Evolutionary conservation across 2,888 invertebrate species (phyloP).

Genomic region (Dasysyrphus albostriatus): DNA sequence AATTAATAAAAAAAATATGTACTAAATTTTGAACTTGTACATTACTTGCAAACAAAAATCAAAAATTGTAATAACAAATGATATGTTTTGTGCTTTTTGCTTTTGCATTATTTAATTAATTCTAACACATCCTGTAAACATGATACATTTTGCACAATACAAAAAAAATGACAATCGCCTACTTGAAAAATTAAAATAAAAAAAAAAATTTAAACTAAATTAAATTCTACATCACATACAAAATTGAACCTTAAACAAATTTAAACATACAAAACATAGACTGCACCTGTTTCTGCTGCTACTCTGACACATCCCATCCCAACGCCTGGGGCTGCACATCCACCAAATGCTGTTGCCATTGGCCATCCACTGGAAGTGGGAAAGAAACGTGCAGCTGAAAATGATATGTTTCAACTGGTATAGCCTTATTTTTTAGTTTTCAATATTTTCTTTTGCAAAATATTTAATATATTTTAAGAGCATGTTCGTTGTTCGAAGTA

Average conservation of each 20-base stretch:
- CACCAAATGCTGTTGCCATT: conserved; percentile 86
- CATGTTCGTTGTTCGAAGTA: conserved; percentile 1
- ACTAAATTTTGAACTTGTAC: conserved; percentile 74
- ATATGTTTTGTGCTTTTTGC: conserved; percentile 57
- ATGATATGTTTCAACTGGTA: conserved; percentile 96
- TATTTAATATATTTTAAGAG: conserved; percentile 30
- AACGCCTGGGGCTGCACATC: conserved; percentile 85
- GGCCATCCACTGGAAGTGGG: conserved; percentile 91
- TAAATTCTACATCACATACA: conserved; percentile 47
- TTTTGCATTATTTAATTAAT: conserved; percentile 71
- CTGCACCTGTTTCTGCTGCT: conserved; percentile 82
- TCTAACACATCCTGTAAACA: conserved; percentile 66
- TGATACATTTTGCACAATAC: conserved; percentile 62
- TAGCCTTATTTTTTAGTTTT: conserved; percentile 82
- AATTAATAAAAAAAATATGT: conserved; percentile 42
- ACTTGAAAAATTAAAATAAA: conserved; percentile 39
- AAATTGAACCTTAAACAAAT: conserved; percentile 48
- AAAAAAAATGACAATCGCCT: background rate
- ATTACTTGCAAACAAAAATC: conserved; percentile 29
- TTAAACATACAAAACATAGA: conserved; percentile 77
- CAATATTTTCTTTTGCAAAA: conserved; percentile 63
- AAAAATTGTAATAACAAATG: conserved; percentile 47
- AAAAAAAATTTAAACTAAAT: conserved; percentile 27
- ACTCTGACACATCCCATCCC: conserved; percentile 83
- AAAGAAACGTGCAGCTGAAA: conserved; percentile 97